phyloP scores from a whole-genome alignment of 2,113 vertebrate species.

The Poeciliopsis prolifica region DNA sequence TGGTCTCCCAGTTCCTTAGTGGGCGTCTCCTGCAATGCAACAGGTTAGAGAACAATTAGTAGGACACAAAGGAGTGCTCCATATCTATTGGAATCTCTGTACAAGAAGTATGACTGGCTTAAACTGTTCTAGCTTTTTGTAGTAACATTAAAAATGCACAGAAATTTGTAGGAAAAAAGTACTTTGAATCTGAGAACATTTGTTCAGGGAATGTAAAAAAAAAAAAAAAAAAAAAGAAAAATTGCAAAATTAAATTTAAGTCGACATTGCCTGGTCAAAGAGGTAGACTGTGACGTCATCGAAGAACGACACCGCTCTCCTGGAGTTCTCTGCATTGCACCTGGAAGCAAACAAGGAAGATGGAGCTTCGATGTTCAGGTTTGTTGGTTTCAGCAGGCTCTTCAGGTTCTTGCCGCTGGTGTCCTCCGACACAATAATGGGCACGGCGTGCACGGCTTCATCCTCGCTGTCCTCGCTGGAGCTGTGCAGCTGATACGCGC shows the following conservation, averaged over 20 bases:
- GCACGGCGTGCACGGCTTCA: constrained; percentile 80
- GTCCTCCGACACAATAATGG: constrained; percentile 85
- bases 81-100: not conserved
- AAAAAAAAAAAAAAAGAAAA: not conserved
- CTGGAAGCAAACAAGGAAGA: constrained; percentile 29
- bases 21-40: constrained; percentile 87
- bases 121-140: no score
- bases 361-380: constrained; percentile 27
- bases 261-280: constrained; percentile 91
- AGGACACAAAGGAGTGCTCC: not conserved
- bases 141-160: no score
- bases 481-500: constrained; percentile 87
- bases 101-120: not conserved
- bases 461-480: constrained; percentile 94
- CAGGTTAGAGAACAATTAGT: not conserved
- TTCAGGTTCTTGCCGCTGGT: constrained; percentile 84
- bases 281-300: constrained; percentile 96
- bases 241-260: not conserved
- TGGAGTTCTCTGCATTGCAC: constrained; percentile 66
- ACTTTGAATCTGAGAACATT: no score
- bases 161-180: no score
- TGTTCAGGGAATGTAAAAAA: not conserved
- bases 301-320: constrained; percentile 91
- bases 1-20: constrained; percentile 91
- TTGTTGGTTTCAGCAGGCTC: constrained; percentile 86